Evolutionary conservation across 2,797 vertebrate genomes (phyloP), one percentile per base, ranked within the genome.

Genomic region (Nannoperca obscura): DNA sequence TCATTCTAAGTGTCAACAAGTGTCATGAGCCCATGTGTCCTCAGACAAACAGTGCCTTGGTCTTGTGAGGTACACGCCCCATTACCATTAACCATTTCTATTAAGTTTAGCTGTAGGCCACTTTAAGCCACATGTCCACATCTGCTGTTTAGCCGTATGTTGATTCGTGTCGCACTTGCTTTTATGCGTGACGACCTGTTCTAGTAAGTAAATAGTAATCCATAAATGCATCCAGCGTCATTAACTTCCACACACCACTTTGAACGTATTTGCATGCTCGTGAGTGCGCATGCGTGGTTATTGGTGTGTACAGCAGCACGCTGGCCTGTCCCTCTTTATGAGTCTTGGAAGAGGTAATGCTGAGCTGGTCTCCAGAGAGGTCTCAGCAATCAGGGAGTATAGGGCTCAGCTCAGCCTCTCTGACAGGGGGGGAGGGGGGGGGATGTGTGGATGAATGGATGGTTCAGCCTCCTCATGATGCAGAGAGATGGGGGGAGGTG

Each of bases 341-440:
- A 27, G 67, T 71, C 52, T 42, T 86, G 73, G 74, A 85, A 84
- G 90, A 71, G 46, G 79, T 90, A 87, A 84, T 92, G 89, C 89
- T 94, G 93, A 93, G 90, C 81, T 90, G 74, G 84, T 92, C 85
- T 79, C 86, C 68, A 59, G 85, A 85, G 91, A 86, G 79, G 78
- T 81, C 36, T 71, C 66, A 74, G 83, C 88, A 87, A 86, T 88
- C 85, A 89, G 68, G 76, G 79, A 87, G 84, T 65, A n/a, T 8
- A 55, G 71, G 38, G 62, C 73, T 83, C 77, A 71, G 80, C 85
- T 83, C 61, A 63, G 76, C 74, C 75, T 71, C 71, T 22, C 65
- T 66, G 65, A 42, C 62, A 17, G 54, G 19, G 59, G 49, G 17
- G 59, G 58, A 34, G 36, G 63, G 9, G 3, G 20, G 19, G 36